phyloP scores from a whole-genome alignment of 2,113 vertebrate genomes.

The Piprites chloris region DNA sequence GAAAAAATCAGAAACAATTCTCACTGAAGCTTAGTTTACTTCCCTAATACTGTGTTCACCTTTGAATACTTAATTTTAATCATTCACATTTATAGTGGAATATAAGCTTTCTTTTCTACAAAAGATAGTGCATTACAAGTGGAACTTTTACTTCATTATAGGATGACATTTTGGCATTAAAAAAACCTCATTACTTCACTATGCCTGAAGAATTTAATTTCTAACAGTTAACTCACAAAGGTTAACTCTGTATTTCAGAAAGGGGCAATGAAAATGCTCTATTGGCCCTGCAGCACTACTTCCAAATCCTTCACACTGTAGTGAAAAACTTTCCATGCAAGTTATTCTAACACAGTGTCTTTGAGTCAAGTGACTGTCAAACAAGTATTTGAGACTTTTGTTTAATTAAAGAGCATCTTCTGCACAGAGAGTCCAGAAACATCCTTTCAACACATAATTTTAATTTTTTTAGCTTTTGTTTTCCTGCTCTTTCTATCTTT shows the following conservation, averaged over 20 bases:
- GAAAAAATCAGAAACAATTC: background rate
- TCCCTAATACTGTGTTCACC: background rate
- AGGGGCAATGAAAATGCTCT: background rate
- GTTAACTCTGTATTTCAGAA: background rate
- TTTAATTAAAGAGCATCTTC: background rate
- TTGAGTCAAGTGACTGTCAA: background rate
- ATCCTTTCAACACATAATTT: background rate
- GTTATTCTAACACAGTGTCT: background rate
- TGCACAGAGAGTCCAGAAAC: background rate
- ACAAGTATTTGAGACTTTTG: background rate
- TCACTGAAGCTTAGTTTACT: background rate
- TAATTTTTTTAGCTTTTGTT: background rate
- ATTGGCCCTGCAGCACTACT: background rate
- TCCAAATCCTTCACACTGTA: background rate
- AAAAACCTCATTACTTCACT: background rate
- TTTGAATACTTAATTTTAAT: background rate
- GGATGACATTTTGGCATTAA: background rate
- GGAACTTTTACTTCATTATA: background rate
- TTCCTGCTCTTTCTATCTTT: background rate
- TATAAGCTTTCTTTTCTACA: background rate
- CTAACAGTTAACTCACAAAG: background rate
- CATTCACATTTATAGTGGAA: background rate
- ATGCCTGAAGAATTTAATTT: background rate
- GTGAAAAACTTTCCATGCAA: background rate
- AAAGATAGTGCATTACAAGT: background rate